These are phyloP conservation scores for Danaus chrysippus DNA, from an alignment of 2,888 invertebrate species.

Conservation along the genomic window DNA sequence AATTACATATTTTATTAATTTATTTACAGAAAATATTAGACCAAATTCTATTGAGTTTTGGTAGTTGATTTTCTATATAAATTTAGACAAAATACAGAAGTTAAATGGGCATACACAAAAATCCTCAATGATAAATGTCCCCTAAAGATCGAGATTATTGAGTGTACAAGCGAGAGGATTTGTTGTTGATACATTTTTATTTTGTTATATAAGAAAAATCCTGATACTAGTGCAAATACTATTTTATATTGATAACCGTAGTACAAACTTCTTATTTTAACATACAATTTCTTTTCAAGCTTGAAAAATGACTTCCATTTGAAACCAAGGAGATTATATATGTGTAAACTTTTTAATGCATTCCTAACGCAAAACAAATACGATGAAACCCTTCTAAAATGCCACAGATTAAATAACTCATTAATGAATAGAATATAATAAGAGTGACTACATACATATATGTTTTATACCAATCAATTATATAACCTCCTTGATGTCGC, in stretches of 20 bases:
- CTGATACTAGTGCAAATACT: conserved; percentile 65
- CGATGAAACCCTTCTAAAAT: neutral
- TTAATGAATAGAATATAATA: too few relatives aligned
- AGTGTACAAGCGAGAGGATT: conserved; percentile 47
- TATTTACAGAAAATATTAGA: conserved; percentile 79
- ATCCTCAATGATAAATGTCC: conserved; percentile 43
- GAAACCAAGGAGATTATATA: conserved; percentile 42
- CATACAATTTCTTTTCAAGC: conserved; percentile 56
- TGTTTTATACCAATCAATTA: conserved; percentile 22
- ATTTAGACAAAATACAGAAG: conserved; percentile 64
- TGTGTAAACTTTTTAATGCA: conserved; percentile 11
- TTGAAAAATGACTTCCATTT: conserved; percentile 46
- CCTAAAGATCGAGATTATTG: conserved; percentile 19
- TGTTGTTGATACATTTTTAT: conserved; percentile 44
- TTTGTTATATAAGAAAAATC: conserved; percentile 55
- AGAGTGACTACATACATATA: too few relatives aligned
- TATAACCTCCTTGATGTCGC: conserved; percentile 59
- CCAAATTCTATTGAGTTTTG: conserved; percentile 68
- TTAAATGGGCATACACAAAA: conserved; percentile 53
- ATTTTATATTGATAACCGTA: conserved; percentile 57
- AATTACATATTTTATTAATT: conserved; percentile 74
- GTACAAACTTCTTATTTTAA: conserved; percentile 62
- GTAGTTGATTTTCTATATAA: conserved; percentile 58
- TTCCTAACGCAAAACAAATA: neutral
- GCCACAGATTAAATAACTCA: neutral